Percentiles rank a stretch among this genome's conserved stretches.
These are phyloP conservation scores for Discoglossus pictus DNA, from an alignment of 2,797 vertebrate species.

Conservation along the genomic window DNA sequence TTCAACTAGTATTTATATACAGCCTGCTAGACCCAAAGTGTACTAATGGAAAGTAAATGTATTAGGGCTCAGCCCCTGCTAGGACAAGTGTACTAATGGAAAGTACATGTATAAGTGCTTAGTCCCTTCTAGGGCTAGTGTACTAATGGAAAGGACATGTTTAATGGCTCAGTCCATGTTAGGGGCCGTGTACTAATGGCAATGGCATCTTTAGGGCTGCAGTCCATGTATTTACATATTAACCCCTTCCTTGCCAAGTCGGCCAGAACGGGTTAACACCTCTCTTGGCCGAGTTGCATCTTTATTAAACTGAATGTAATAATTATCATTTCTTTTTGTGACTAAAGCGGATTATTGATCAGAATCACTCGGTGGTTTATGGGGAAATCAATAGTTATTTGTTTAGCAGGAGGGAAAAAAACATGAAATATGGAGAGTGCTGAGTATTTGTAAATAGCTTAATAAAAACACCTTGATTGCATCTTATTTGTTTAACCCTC, in stretches of 20 bases:
- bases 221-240: too few relatives aligned
- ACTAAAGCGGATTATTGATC: slow-evolving; percentile 73
- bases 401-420: slow-evolving; percentile 68
- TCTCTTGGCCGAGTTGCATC: slow-evolving; percentile 68
- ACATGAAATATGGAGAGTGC: slow-evolving; percentile 39
- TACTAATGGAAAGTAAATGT: too few relatives aligned
- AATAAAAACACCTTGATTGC: slow-evolving; percentile 52
- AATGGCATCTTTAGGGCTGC: too few relatives aligned
- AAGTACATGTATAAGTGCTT: too few relatives aligned
- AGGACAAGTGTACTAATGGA: too few relatives aligned
- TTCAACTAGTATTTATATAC: too few relatives aligned
- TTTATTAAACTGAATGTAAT: slow-evolving; percentile 86
- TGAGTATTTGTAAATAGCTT: slow-evolving; percentile 49
- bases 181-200: too few relatives aligned
- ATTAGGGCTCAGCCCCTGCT: too few relatives aligned
- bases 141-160: too few relatives aligned
- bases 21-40: too few relatives aligned
- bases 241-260: slow-evolving; percentile 5
- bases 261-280: slow-evolving; percentile 6
- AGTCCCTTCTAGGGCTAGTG: too few relatives aligned
- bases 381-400: slow-evolving; percentile 79
- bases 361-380: slow-evolving; percentile 79
- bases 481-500: slow-evolving; percentile 61
- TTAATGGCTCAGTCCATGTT: too few relatives aligned
- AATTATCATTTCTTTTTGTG: slow-evolving; percentile 67